Conservation (phyloP, 2,888 invertebrate genomes). For the Andrena trimmerana region DNA sequence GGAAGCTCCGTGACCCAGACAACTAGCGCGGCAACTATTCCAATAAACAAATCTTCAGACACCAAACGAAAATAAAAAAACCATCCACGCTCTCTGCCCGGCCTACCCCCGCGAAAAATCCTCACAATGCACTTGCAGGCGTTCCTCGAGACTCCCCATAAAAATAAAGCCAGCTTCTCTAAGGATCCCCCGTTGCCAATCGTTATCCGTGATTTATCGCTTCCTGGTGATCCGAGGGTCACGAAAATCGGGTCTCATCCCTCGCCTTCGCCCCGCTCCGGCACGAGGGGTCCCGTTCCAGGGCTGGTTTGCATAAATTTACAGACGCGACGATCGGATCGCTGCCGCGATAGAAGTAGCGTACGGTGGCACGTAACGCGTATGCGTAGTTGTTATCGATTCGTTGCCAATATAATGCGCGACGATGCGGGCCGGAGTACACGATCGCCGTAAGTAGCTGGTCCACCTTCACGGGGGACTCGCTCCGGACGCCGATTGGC, state of each 20-base stretch:
- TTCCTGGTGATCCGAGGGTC: slow-evolving; percentile 45
- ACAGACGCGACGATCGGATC: slow-evolving; percentile 40
- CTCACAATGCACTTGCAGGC: slow-evolving; percentile 1
- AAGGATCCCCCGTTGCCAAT: slow-evolving; percentile 48
- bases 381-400: slow-evolving; percentile 60
- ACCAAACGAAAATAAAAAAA: too few relatives aligned
- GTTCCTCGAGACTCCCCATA: slow-evolving; percentile 9
- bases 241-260: slow-evolving; percentile 55
- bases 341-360: slow-evolving; percentile 39
- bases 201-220: slow-evolving; percentile 57
- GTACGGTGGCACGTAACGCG: slow-evolving; percentile 40
- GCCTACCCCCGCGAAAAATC: neutral
- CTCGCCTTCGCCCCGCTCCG: slow-evolving; percentile 1
- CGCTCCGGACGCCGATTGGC: slow-evolving; percentile 60
- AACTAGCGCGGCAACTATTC: neutral
- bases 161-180: slow-evolving; percentile 27
- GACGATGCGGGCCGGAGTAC: slow-evolving; percentile 29
- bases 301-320: slow-evolving; percentile 55
- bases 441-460: slow-evolving; percentile 41
- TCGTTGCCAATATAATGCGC: slow-evolving; percentile 52
- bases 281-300: slow-evolving; percentile 18
- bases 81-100: neutral
- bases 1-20: too few relatives aligned
- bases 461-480: slow-evolving; percentile 42
- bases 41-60: neutral